These are phyloP conservation scores for Plumapathes pennacea DNA, from an alignment of 92 coral and sea anemone genomes.

Conservation along the genomic window DNA sequence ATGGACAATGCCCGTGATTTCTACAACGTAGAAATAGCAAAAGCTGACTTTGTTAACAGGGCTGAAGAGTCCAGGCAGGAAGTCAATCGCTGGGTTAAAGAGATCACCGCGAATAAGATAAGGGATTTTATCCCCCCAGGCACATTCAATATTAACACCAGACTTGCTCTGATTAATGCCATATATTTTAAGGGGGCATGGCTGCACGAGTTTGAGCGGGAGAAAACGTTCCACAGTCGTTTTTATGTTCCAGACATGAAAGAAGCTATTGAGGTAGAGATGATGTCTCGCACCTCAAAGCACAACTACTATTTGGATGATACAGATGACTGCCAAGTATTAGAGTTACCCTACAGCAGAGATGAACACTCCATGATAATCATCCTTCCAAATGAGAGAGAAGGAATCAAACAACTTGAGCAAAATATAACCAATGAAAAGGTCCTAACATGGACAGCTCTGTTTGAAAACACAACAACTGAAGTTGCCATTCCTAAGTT, in stretches of 20 bases:
- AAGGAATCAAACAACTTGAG: slow-evolving; percentile 71
- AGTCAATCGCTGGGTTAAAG: slow-evolving; percentile 85
- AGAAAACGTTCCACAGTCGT: slow-evolving; percentile 62
- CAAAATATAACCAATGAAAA: slow-evolving; percentile 34
- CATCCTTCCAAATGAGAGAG: slow-evolving; percentile 59
- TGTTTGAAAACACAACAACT: slow-evolving; percentile 50
- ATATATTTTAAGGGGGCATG: slow-evolving; percentile 86
- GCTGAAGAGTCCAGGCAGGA: slow-evolving; percentile 64
- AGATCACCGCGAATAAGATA: slow-evolving; percentile 76
- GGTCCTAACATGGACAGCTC: slow-evolving; percentile 42
- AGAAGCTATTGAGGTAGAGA: slow-evolving; percentile 49
- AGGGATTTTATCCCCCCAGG: slow-evolving; percentile 64
- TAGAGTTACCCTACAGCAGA: slow-evolving; percentile 75
- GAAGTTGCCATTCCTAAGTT: slow-evolving; percentile 77
- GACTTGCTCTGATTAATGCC: slow-evolving; percentile 76
- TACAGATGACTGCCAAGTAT: slow-evolving; percentile 56
- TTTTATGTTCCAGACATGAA: slow-evolving; percentile 50
- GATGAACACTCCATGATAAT: slow-evolving; percentile 71
- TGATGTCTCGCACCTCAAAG: slow-evolving; percentile 70
- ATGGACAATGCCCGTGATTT: slow-evolving; percentile 30
- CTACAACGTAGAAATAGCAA: slow-evolving; percentile 61
- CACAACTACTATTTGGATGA: slow-evolving; percentile 57
- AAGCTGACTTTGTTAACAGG: slow-evolving; percentile 60
- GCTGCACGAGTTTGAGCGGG: slow-evolving; percentile 55
- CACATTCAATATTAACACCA: slow-evolving; percentile 44